Evolutionary conservation across 1,140 invertebrate genomes (phyloP).

Genomic region (Acromyrmex echinatior): DNA sequence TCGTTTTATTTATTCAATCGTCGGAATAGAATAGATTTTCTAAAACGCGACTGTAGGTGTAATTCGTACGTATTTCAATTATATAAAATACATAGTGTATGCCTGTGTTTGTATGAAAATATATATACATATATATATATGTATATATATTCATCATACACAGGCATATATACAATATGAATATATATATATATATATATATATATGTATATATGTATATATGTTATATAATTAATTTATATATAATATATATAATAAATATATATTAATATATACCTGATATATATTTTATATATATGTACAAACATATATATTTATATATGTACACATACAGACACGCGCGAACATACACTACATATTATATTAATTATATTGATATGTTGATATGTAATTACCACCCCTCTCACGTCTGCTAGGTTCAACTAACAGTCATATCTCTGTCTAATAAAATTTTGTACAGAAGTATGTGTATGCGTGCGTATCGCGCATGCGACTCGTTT

Average conservation of each 20-base stretch:
- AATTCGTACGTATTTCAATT: slow-evolving; percentile 15
- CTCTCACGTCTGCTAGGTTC: slow-evolving; percentile 6
- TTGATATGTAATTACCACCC: slow-evolving; percentile 11
- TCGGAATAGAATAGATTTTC: slow-evolving; percentile 23
- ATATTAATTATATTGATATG: slow-evolving; percentile 46
- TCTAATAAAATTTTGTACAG: slow-evolving; percentile 25
- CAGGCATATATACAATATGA: no score
- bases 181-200: not conserved
- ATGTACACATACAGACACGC: not conserved
- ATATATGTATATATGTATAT: not conserved
- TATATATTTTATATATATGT: not conserved
- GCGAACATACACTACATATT: slow-evolving; percentile 32
- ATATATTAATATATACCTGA: not conserved
- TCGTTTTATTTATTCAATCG: not conserved
- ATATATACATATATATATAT: slow-evolving; percentile 9
- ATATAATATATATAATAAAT: not conserved
- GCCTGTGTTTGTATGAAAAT: slow-evolving; percentile 1
- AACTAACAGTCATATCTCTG: not conserved
- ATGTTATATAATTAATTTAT: not conserved
- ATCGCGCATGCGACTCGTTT: not conserved
- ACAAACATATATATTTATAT: not conserved
- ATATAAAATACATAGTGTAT: slow-evolving; percentile 6
- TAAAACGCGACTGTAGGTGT: not conserved
- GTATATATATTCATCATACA: slow-evolving; percentile 2
- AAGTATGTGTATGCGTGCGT: slow-evolving; percentile 24